Conservation (phyloP, 1,140 invertebrate species). For the Drosophila simulans region DNA sequence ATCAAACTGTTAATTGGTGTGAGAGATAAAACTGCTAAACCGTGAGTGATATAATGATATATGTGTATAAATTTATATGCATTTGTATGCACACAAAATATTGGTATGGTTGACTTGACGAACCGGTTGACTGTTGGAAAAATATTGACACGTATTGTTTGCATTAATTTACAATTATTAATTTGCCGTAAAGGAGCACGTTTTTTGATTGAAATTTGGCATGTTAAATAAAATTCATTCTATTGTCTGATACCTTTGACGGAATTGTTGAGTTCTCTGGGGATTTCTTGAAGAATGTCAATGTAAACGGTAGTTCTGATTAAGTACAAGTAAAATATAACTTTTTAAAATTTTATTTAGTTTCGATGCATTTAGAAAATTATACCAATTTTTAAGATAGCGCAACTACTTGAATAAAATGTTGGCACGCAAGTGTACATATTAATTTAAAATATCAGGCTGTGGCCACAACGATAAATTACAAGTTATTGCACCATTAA, state of each 20-base stretch:
- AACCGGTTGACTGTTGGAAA: slow-evolving; percentile 28
- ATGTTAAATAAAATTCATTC: slow-evolving; percentile 5
- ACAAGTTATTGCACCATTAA: too few species aligned
- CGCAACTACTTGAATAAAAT: too few species aligned
- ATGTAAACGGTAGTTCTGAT: too few species aligned
- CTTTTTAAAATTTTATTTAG: too few species aligned
- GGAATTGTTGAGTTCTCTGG: background rate
- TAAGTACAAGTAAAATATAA: too few species aligned
- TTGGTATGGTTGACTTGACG: background rate
- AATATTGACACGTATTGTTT: slow-evolving; percentile 46
- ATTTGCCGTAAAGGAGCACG: slow-evolving; percentile 18
- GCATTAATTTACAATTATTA: slow-evolving; percentile 38
- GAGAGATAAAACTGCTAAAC: slow-evolving; percentile 13
- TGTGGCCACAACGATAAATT: too few species aligned
- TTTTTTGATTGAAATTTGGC: slow-evolving; percentile 27
- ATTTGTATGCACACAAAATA: slow-evolving; percentile 4
- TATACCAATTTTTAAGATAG: too few species aligned
- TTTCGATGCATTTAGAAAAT: too few species aligned
- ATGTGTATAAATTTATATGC: slow-evolving; percentile 12
- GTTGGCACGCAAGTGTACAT: too few species aligned
- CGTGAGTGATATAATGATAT: slow-evolving; percentile 30
- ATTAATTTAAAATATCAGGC: too few species aligned
- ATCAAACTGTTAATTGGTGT: slow-evolving; percentile 11
- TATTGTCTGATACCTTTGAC: background rate
- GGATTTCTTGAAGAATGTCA: too few species aligned